phyloP scores from a whole-genome alignment of 2,113 vertebrate species.

The Sinocyclocheilus anshuiensis region DNA sequence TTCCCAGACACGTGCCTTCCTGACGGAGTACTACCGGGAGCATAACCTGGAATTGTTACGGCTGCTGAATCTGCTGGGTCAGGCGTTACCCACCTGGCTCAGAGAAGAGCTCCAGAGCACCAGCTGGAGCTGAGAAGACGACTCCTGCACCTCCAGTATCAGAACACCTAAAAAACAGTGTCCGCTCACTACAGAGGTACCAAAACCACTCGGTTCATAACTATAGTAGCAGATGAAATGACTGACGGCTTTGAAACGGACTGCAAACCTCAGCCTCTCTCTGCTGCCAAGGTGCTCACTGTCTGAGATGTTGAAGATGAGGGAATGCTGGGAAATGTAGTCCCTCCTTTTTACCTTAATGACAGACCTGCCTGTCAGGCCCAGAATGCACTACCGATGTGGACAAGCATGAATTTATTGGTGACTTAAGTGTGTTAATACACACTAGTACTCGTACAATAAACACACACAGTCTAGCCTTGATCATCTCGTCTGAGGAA shows the following conservation, averaged over 20 bases:
- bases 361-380: slow-evolving; percentile 34
- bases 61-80: slow-evolving; percentile 88
- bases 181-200: slow-evolving; percentile 29
- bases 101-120: slow-evolving; percentile 90
- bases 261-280: slow-evolving; percentile 14
- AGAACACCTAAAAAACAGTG: neutral
- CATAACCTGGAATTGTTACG: slow-evolving; percentile 91
- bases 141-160: slow-evolving; percentile 8
- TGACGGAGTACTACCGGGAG: slow-evolving; percentile 86
- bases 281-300: slow-evolving; percentile 7
- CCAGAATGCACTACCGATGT: slow-evolving; percentile 34
- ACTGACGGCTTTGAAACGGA: slow-evolving; percentile 1
- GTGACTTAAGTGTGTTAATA: slow-evolving; percentile 7
- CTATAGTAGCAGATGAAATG: slow-evolving; percentile 37
- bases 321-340: slow-evolving; percentile 26
- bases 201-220: slow-evolving; percentile 4
- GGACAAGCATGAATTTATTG: slow-evolving; percentile 49
- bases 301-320: slow-evolving; percentile 6
- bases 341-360: slow-evolving; percentile 1
- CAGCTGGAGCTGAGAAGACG: slow-evolving; percentile 84
- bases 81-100: slow-evolving; percentile 90
- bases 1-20: slow-evolving; percentile 84
- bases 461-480: slow-evolving; percentile 29
- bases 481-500: slow-evolving; percentile 53
- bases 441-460: slow-evolving; percentile 2